These are phyloP conservation scores for Seriola aureovittata DNA, from an alignment of 2,113 vertebrate genomes.

Conservation along the genomic window DNA sequence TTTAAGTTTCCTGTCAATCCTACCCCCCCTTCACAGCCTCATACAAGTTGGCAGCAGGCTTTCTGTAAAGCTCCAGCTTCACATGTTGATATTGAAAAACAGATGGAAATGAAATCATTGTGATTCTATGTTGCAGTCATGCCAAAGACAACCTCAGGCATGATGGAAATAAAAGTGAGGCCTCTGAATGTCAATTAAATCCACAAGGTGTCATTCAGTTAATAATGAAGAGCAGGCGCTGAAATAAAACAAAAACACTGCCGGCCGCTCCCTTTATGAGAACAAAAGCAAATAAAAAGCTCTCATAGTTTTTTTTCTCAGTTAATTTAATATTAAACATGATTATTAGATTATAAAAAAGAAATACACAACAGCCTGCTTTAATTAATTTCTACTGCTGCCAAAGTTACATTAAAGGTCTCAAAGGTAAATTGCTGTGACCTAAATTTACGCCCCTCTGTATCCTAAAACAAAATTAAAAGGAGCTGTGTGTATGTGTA, in stretches of 20 bases:
- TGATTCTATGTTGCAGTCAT: constrained; percentile 64
- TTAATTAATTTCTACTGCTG: neutral
- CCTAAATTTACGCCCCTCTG: neutral
- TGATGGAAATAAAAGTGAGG: constrained; percentile 43
- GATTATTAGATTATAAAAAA: neutral
- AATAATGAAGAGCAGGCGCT: constrained; percentile 36
- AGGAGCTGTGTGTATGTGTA: neutral
- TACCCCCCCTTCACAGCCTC: constrained; percentile 57
- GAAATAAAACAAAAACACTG: neutral
- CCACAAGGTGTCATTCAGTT: constrained; percentile 27
- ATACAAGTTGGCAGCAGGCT: constrained; percentile 75
- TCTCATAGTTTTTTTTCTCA: neutral
- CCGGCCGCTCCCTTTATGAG: constrained; percentile 3
- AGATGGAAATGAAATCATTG: constrained; percentile 84
- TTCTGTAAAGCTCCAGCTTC: constrained; percentile 67
- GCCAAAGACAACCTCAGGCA: constrained; percentile 79
- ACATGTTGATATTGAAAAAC: constrained; percentile 82
- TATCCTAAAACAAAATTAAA: neutral
- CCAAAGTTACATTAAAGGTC: neutral
- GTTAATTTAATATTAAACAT: neutral
- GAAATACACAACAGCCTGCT: constrained; percentile 7
- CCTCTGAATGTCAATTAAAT: constrained; percentile 50
- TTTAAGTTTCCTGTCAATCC: constrained; percentile 67
- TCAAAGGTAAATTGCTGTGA: neutral
- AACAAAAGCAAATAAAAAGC: constrained; percentile 18